These are phyloP conservation scores for Calliopsis andreniformis DNA, from an alignment of 1,140 invertebrate species.

Conservation along the genomic window DNA sequence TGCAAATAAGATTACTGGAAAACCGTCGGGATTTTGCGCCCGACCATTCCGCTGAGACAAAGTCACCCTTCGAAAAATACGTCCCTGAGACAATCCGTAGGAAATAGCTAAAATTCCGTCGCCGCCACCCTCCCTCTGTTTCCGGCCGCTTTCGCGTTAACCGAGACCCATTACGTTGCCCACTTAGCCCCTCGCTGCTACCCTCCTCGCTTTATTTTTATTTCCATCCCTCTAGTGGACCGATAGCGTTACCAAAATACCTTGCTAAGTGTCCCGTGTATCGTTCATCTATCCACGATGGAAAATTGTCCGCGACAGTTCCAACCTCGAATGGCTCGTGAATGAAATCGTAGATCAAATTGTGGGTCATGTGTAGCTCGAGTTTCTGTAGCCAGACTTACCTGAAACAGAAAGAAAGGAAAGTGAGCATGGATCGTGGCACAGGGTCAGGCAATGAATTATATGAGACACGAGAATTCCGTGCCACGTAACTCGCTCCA, in stretches of 20 bases:
- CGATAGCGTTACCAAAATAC: slow-evolving; percentile 27
- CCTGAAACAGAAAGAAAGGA: slow-evolving; percentile 32
- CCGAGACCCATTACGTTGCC: slow-evolving; percentile 67
- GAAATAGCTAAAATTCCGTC: slow-evolving; percentile 78
- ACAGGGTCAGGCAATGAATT: slow-evolving; percentile 4
- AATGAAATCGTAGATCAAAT: too few relatives aligned
- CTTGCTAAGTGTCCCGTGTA: background rate
- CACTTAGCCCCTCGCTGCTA: slow-evolving; percentile 63
- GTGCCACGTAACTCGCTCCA: slow-evolving; percentile 26
- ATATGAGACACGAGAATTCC: background rate
- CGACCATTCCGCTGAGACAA: slow-evolving; percentile 23
- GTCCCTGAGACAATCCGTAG: slow-evolving; percentile 75
- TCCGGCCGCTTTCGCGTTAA: slow-evolving; percentile 55
- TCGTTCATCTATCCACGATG: background rate
- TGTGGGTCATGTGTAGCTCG: too few relatives aligned
- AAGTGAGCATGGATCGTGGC: slow-evolving; percentile 5
- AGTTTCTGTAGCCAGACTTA: slow-evolving; percentile 5
- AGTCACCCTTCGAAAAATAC: slow-evolving; percentile 74
- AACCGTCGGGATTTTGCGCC: slow-evolving; percentile 59
- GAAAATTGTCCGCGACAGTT: too few relatives aligned
- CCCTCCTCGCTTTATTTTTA: slow-evolving; percentile 51
- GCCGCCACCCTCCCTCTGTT: slow-evolving; percentile 29
- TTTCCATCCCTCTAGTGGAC: background rate
- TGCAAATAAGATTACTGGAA: slow-evolving; percentile 79
- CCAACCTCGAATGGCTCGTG: too few relatives aligned